Base-by-base conservation (phyloP, 2,797 vertebrate genomes). In the Dromococcyx pavoninus region DNA sequence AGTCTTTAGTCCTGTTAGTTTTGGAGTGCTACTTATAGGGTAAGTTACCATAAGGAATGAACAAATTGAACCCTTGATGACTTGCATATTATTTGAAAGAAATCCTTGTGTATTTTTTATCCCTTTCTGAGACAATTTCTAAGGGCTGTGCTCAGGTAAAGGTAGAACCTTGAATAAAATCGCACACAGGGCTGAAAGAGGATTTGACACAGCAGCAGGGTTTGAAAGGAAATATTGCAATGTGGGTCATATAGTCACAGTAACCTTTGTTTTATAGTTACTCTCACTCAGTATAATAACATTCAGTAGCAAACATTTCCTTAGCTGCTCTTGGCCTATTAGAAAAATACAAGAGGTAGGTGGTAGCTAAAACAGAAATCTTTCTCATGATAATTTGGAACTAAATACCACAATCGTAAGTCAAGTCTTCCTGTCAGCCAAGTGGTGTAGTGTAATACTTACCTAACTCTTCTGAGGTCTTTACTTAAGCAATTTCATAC, bases 381-480 rank as follows among this genome's bases (percentile, higher is more conserved):
- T 67, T 89, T 73, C 56, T 94, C n/a, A 44, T 93, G 80, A 21
- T 75, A 72, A 81, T 90, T 66, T 91, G 80, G 73, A 73, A 24
- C 27, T 79, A 62, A 96, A 96, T 96, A 72, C 80, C 91, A 66
- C 64, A 81, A 84, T 53, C 53, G 61, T 95, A 94, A 91, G 72
- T 94, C 93, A 95, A 67, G 35, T 84, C 77, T 74, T 94, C 71
- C 80, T 89, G 90, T 82, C 88, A 89, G 86, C 57, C 81, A 83
- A n/a, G 81, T 82, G 86, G 80, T 89, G 71, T 82, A 95, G 80
- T 83, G 72, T 85, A 87, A 92, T 91, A 57, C 78, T 92, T 96
- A 61, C 93, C 84, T 82, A 94, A 96, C 56, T 82, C 88, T 93
- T 79, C 92, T 62, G 73, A 88, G 83, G 86, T 94, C 83, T 95